Base-by-base conservation (phyloP, 2,888 invertebrate genomes). In the Trissolcus japonicus region DNA sequence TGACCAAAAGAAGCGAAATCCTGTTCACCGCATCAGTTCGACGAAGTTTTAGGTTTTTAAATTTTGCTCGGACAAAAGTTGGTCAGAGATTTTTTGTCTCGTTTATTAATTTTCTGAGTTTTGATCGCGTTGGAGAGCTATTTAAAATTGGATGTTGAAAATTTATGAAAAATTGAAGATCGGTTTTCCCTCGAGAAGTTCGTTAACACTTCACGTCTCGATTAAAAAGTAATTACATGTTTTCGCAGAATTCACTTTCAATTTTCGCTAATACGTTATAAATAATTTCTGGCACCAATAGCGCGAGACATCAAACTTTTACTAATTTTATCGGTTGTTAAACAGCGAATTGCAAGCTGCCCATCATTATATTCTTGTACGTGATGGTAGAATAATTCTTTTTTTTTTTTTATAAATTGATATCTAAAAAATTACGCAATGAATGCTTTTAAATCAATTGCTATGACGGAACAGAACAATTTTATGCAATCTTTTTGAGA, bases 1-100 rank as follows among this genome's bases (percentile, higher is more conserved):
- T 78, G 57, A 68, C 56, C 71, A 80, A 80, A 78, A 80, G 78
- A 79, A 79, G 77, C 80, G 35, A 35, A 35, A 35, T 35, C 35
- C 35, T 35, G 35, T 35, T 35, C 35, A 11, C 35, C 9, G 9
- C 35, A n/a, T n/a, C n/a, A 11, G 35, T 35, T 35, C 9, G 35
- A 35, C 35, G 4, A 35, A 11, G 35, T 35, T 35, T 35, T 35
- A 9, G 35, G 9, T 35, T 35, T 35, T 7, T 11, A 35, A 35
- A 35, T 9, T 6, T 35, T 35, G 9, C 9, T 35, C 11, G 1
- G 35, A 35, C 35, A 11, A 35, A 35, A 7, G 9, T 9, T 35
- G 35, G 35, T 11, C 11, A 1, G 35, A 11, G 35, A 9, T 35
- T 7, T 11, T 7, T 11, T 35, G 35, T 11, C 9, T 35, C 35